These are phyloP conservation scores for Tyria jacobaeae DNA, from an alignment of 2,888 invertebrate species.

Conservation along the genomic window DNA sequence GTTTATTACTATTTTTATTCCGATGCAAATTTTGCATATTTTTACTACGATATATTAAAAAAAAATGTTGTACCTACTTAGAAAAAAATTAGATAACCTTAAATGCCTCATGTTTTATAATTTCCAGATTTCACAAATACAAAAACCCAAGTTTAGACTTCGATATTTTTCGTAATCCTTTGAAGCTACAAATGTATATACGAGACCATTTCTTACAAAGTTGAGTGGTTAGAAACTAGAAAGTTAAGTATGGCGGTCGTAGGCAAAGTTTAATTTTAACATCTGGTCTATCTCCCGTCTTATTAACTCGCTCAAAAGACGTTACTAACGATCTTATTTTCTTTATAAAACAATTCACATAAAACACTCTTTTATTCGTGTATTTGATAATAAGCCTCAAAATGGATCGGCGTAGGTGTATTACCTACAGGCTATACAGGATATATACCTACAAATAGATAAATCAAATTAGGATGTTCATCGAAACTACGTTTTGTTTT, in stretches of 20 bases:
- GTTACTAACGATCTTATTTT: slow-evolving; percentile 46
- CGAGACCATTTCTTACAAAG: slow-evolving; percentile 58
- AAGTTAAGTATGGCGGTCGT: slow-evolving; percentile 55
- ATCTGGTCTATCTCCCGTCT: slow-evolving; percentile 63
- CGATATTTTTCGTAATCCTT: slow-evolving; percentile 45
- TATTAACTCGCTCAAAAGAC: slow-evolving; percentile 51
- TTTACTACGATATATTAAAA: no score
- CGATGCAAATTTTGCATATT: no score
- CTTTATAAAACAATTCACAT: slow-evolving; percentile 18
- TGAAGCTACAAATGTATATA: slow-evolving; percentile 59
- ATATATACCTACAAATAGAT: no score
- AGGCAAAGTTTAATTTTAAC: slow-evolving; percentile 64
- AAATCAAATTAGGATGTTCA: no score
- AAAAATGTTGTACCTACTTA: no score
- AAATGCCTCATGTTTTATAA: slow-evolving; percentile 27
- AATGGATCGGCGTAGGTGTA: no score
- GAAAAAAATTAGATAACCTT: not conserved
- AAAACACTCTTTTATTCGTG: not conserved
- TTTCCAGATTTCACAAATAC: slow-evolving; percentile 42
- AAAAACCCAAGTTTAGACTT: slow-evolving; percentile 36
- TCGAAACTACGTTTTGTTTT: no score
- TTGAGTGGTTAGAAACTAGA: slow-evolving; percentile 64
- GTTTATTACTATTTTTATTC: no score
- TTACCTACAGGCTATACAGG: no score
- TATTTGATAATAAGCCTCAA: not conserved